Percentiles rank a stretch among this genome's conserved stretches.
Conservation (phyloP, 2,888 invertebrate species). For the Athalia rosae region DNA sequence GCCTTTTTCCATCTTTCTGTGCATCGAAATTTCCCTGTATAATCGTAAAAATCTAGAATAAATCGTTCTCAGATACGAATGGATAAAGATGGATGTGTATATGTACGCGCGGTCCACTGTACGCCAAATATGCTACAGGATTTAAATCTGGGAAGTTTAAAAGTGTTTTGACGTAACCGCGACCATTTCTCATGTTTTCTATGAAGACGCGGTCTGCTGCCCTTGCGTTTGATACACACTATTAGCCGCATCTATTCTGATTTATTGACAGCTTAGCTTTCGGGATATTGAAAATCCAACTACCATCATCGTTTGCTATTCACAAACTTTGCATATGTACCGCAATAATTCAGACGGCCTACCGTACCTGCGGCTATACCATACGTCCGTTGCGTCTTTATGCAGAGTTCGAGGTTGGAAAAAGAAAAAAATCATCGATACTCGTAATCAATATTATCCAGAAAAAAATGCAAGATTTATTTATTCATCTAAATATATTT, state of each 20-base stretch:
- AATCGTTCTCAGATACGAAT: slow-evolving; percentile 19
- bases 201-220: slow-evolving; percentile 64
- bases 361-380: too few species aligned
- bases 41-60: slow-evolving; percentile 33
- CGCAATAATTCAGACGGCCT: slow-evolving; percentile 6
- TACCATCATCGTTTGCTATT: slow-evolving; percentile 20
- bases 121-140: slow-evolving; percentile 61
- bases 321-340: slow-evolving; percentile 25
- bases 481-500: too few species aligned
- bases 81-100: background rate
- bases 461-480: too few species aligned
- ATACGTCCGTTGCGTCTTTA: too few species aligned
- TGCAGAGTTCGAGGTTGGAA: too few species aligned
- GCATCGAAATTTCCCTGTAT: slow-evolving; percentile 18
- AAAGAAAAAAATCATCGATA: too few species aligned
- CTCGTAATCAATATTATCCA: too few species aligned
- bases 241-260: slow-evolving; percentile 65
- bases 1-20: background rate
- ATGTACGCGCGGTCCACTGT: slow-evolving; percentile 23
- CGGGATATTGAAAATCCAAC: slow-evolving; percentile 19
- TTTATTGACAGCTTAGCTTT: slow-evolving; percentile 60
- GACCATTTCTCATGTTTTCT: slow-evolving; percentile 68
- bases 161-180: slow-evolving; percentile 70
- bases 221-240: slow-evolving; percentile 68
- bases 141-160: slow-evolving; percentile 65